Evolutionary conservation across 2,113 vertebrate species (phyloP), one percentile per base, ranked within the genome.

Genomic region (Cygnus buccinator): DNA sequence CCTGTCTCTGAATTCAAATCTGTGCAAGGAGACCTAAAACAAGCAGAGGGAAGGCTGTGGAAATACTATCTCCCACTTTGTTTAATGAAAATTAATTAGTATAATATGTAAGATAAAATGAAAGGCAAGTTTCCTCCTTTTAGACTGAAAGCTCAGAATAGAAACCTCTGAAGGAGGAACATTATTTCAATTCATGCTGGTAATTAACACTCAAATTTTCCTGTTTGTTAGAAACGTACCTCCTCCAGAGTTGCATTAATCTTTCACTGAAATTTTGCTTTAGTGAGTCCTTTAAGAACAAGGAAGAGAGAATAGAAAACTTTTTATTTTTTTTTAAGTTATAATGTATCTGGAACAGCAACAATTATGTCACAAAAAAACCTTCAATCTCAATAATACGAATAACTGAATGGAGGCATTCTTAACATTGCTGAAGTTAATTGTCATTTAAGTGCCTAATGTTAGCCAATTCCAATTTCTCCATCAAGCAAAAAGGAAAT

Each of bases 181-280:
- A 85, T 91, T 55, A 58, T 84, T 96, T 94, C 80, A 61, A 43
- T 89, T 94, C 86, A 80, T n/a, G 5, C n/a, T 91, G 84, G 87
- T 89, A 97, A 96, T 95, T 93, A 93, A 91, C 48, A 44, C 22
- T 85, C 52, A 83, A 16, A 63, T 96, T 97, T 93, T 95, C 63
- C 78, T 90, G 39, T 87, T 93, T 94, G 79, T 96, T 93, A 93
- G 94, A 82, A 88, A 76, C 71, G 91, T 97, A 79, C 85, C 78
- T 95, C 39, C 37, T 89, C 62, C 86, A 94, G 74, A 94, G 73
- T 63, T 80, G 86, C 76, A 91, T 96, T 97, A 95, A 95, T 97
- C 90, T 95, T 95, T 72, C 48, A 75, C 80, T 94, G 75, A 90
- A 92, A 80, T 96, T 96, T 90, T 92, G 31, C 79, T 97, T 93